phyloP scores from a whole-genome alignment of 30 jellyfish, hydroid and myxozoan species.

The Pelagia noctiluca region DNA sequence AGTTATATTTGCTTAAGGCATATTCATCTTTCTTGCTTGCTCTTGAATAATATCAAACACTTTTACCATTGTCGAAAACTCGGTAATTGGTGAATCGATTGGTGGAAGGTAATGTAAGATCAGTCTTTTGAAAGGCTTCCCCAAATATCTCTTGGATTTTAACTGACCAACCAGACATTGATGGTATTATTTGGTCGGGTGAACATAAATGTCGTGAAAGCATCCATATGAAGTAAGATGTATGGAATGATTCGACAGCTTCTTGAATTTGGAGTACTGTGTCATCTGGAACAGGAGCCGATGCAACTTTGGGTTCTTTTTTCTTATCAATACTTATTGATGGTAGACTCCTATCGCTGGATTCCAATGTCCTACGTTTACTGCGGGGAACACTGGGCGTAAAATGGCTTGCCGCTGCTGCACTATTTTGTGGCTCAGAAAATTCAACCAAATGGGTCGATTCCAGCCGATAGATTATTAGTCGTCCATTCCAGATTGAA shows the following conservation, averaged over 20 bases:
- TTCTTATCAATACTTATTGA: background rate
- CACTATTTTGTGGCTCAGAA: background rate
- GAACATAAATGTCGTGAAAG: background rate
- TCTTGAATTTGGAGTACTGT: conserved; percentile 3
- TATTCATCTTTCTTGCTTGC: conserved; percentile 13
- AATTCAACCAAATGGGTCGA: conserved; percentile 47
- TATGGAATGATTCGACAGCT: conserved; percentile 12
- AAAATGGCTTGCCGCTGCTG: conserved; percentile 1
- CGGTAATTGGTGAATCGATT: conserved; percentile 29
- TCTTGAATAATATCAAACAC: background rate
- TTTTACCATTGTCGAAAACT: conserved; percentile 7
- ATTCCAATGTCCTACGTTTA: conserved; percentile 1
- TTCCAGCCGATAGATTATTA: conserved; percentile 1
- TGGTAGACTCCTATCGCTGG: background rate
- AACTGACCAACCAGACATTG: conserved; percentile 15
- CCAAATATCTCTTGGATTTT: background rate
- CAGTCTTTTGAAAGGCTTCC: conserved; percentile 7
- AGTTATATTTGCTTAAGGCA: conserved; percentile 48
- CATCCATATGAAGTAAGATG: conserved; percentile 12
- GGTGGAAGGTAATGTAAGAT: conserved; percentile 46
- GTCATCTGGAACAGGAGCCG: conserved; percentile 9
- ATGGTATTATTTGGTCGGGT: conserved; percentile 2
- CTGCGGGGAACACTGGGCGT: conserved; percentile 20
- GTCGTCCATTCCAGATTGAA: conserved; percentile 11
- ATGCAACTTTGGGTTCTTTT: conserved; percentile 23